Base-by-base conservation (phyloP, 2,113 vertebrate genomes). In the Hystrix brachyura region DNA sequence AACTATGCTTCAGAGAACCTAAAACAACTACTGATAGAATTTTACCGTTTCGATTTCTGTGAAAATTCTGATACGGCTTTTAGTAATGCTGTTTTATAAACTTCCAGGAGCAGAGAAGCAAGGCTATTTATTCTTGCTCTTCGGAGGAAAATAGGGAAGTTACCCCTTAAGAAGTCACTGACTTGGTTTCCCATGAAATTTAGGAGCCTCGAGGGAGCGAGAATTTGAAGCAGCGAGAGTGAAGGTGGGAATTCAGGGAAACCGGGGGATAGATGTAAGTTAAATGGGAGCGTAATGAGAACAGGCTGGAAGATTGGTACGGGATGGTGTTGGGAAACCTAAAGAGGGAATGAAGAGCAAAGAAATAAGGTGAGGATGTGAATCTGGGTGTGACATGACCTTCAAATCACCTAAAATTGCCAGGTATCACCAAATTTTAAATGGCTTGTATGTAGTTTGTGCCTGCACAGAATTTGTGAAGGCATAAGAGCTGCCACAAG, bases 401-500 rank as follows among this genome's bases (percentile, higher is more conserved):
- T 87, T 59, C 55, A 46, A 62, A 34, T 78, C 18, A 14, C 5
- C 8, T 53, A 7, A 83, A 86, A 51, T 27, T 32, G 46, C 74
- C 72, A 29, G 25, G 6, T 78, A 29, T 23, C 5, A 1, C 19
- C 14, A 17, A 34, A 53, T 23, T 19, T 7, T 7, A 65, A 46
- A 19, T 11, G 1, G 34, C 2, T 46, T n/a, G 2, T 3, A 0
- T n/a, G 2, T 9, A 0, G 4, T 34, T 86, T 82, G 81, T 67
- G 10, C 21, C 23, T 46, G 71, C 55, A 67, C 23, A 67, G 90
- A 64, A 59, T 53, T 18, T 48, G 7, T 38, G 25, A 19, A 92
- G 3, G 65, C 23, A 5, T 32, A 18, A 64, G 0, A 7, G 15
- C 7, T 0, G 71, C 97, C 98, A 97, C 97, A 81, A 97, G 97